Percentiles rank a stretch among this genome's conserved stretches.
Conservation (phyloP, 2,888 invertebrate genomes). For the Aspidapion aeneum region DNA sequence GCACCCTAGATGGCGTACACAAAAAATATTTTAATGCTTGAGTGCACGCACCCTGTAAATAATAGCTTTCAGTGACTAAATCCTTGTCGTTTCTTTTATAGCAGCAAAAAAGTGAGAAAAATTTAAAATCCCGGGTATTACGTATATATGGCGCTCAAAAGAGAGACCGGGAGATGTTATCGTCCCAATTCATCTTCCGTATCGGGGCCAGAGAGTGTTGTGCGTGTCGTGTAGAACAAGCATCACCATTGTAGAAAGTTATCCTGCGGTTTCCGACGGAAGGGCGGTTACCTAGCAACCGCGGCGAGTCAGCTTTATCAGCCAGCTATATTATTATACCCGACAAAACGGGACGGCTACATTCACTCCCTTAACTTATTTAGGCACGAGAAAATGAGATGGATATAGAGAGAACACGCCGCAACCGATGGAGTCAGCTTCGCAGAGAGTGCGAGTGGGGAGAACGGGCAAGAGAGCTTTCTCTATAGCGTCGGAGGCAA, state of each 20-base stretch:
- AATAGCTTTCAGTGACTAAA: no score
- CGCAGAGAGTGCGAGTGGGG: neutral
- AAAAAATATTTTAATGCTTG: no score
- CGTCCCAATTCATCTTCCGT: slow-evolving; percentile 46
- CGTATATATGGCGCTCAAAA: slow-evolving; percentile 12
- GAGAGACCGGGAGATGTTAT: slow-evolving; percentile 41
- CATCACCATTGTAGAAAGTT: slow-evolving; percentile 49
- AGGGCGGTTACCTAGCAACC: slow-evolving; percentile 49
- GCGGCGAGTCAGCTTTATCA: slow-evolving; percentile 7
- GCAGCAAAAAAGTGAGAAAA: neutral
- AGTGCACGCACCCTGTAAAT: no score
- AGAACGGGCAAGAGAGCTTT: neutral
- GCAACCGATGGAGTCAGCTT: slow-evolving; percentile 10
- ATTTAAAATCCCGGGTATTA: neutral
- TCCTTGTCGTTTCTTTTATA: no score
- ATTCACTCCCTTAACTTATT: neutral
- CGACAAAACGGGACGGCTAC: neutral
- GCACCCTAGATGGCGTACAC: no score
- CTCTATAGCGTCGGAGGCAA: slow-evolving; percentile 35
- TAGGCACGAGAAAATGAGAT: slow-evolving; percentile 21
- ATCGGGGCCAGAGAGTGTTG: slow-evolving; percentile 41
- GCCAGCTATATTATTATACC: neutral
- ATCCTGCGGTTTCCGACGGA: slow-evolving; percentile 49
- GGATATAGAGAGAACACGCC: slow-evolving; percentile 25
- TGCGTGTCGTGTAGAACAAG: slow-evolving; percentile 50